phyloP scores from a whole-genome alignment of 2,797 vertebrate genomes.

The Pitangus sulphuratus region DNA sequence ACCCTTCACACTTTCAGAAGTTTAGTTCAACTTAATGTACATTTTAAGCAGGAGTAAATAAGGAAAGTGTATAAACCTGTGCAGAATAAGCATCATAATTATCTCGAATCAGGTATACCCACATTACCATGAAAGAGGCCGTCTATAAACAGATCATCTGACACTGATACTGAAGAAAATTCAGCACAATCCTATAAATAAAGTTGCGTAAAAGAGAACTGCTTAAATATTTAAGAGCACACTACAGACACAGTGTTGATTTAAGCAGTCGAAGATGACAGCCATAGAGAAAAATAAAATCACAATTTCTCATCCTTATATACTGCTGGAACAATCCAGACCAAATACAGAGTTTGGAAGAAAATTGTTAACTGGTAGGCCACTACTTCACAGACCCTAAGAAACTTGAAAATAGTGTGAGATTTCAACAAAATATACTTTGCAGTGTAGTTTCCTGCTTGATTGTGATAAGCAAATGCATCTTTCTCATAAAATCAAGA shows the following conservation, averaged over 20 bases:
- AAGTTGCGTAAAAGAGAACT: not conserved
- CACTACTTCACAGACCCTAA: not conserved
- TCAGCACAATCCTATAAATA: not conserved
- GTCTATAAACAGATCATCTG: not conserved
- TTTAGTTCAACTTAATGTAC: not conserved
- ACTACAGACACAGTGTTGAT: not conserved
- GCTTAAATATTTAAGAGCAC: slow-evolving; percentile 10
- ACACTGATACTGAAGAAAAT: not conserved
- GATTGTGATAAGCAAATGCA: not conserved
- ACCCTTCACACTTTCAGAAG: not conserved
- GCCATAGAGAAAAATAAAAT: not conserved
- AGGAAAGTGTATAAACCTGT: not conserved
- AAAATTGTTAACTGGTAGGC: not conserved
- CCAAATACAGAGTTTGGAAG: not conserved
- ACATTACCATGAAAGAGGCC: not conserved
- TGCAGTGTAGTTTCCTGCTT: not conserved
- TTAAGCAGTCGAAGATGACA: not conserved
- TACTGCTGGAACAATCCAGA: not conserved
- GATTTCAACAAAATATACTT: not conserved
- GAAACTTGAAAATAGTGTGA: not conserved
- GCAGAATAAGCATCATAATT: not conserved
- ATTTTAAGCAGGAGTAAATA: not conserved
- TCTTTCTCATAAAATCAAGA: not conserved
- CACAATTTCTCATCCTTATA: not conserved
- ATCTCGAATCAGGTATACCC: not conserved